These are phyloP conservation scores for Dendrolimus houi DNA, from an alignment of 2,888 invertebrate genomes.

Conservation along the genomic window DNA sequence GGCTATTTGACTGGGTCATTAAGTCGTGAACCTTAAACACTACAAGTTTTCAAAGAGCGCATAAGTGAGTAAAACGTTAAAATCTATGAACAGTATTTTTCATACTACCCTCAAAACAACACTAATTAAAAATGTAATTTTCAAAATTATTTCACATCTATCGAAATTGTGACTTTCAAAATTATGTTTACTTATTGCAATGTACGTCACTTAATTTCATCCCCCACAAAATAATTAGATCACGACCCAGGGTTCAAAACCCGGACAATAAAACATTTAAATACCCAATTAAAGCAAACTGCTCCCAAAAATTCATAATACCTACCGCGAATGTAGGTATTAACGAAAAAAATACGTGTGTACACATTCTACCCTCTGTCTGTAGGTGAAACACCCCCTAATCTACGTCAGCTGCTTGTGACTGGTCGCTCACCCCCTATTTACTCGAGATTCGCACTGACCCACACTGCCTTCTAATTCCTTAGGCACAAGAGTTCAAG, in stretches of 20 bases:
- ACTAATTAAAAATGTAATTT: too few species aligned
- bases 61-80: too few species aligned
- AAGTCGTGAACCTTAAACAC: too few species aligned
- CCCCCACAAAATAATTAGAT: too few species aligned
- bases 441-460: slow-evolving; percentile 24
- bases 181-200: too few species aligned
- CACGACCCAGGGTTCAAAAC: not conserved
- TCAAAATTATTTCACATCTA: too few species aligned
- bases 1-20: too few species aligned
- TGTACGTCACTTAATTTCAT: too few species aligned
- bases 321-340: slow-evolving; percentile 24
- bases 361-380: slow-evolving; percentile 38
- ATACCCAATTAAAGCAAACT: not conserved
- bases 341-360: slow-evolving; percentile 25
- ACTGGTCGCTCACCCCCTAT: slow-evolving; percentile 53
- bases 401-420: slow-evolving; percentile 72
- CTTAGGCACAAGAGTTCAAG: slow-evolving; percentile 29
- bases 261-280: not conserved
- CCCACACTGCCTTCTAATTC: slow-evolving; percentile 26
- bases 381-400: slow-evolving; percentile 68
- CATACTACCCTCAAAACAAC: too few species aligned
- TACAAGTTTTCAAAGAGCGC: too few species aligned
- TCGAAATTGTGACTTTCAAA: too few species aligned
- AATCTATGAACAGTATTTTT: too few species aligned
- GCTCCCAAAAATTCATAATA: not conserved